These are phyloP conservation scores for Lacerta bilineata DNA, from an alignment of 2,797 vertebrate species.

Conservation along the genomic window DNA sequence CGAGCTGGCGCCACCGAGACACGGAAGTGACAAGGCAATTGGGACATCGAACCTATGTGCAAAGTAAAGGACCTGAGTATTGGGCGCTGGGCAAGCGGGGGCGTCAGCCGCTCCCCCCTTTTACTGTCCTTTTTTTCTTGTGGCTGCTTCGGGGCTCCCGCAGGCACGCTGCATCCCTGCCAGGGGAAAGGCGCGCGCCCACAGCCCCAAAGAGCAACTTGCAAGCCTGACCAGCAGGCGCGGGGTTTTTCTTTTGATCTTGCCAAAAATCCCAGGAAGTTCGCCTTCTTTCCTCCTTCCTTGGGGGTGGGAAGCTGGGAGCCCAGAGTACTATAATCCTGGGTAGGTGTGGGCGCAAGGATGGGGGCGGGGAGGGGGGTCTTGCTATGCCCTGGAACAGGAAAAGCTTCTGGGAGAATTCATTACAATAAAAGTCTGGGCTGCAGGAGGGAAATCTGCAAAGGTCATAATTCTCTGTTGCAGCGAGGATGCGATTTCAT, in stretches of 20 bases:
- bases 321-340: conserved; percentile 11
- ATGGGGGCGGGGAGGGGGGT: neutral
- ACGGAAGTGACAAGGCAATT: conserved; percentile 84
- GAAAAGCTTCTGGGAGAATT: conserved; percentile 16
- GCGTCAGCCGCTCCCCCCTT: conserved; percentile 40
- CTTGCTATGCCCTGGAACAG: neutral
- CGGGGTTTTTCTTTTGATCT: conserved; percentile 16
- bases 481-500: conserved; percentile 40
- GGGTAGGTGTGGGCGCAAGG: neutral
- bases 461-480: conserved; percentile 34
- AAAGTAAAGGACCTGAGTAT: conserved; percentile 64
- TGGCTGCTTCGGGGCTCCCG: conserved; percentile 72
- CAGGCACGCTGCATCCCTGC: conserved; percentile 3
- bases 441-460: conserved; percentile 39
- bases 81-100: conserved; percentile 48
- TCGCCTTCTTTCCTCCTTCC: accelerated
- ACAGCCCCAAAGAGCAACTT: neutral
- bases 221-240: neutral
- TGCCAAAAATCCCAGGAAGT: neutral
- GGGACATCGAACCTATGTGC: conserved; percentile 77
- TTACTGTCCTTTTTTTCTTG: conserved; percentile 71
- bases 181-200: neutral
- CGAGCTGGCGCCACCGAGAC: conserved; percentile 85
- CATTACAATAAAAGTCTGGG: conserved; percentile 29
- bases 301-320: neutral